Percentiles rank a stretch among this genome's conserved stretches.
Evolutionary conservation across 2,113 vertebrate genomes (phyloP).

Genomic region (Engraulis encrasicolus): DNA sequence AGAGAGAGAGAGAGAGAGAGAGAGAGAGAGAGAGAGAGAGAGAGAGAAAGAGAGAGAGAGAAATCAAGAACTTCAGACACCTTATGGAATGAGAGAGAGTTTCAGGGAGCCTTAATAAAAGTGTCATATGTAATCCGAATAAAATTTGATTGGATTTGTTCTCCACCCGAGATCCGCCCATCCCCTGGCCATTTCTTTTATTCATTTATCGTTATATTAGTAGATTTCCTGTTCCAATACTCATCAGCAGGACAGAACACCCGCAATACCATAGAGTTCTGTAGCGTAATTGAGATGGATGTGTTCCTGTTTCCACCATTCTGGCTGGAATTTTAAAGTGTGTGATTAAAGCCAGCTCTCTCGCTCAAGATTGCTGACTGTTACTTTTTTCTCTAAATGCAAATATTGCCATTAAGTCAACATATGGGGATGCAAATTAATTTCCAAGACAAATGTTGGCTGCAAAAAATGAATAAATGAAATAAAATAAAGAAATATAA

Average conservation of each 20-base stretch:
- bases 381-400: not conserved
- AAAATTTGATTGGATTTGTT: not conserved
- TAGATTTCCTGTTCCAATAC: not conserved
- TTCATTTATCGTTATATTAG: too few relatives aligned
- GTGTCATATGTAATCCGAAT: too few relatives aligned
- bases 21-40: not conserved
- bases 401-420: constrained; percentile 37
- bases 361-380: not conserved
- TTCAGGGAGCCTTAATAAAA: too few relatives aligned
- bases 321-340: not conserved
- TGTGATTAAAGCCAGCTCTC: not conserved
- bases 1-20: not conserved
- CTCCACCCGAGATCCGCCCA: not conserved
- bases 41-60: not conserved
- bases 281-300: not conserved
- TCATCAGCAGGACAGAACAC: not conserved
- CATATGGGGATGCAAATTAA: constrained; percentile 10
- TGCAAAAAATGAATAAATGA: too few relatives aligned
- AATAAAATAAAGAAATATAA: too few relatives aligned
- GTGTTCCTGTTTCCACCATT: not conserved
- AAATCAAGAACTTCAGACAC: not conserved
- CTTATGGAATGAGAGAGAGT: too few relatives aligned
- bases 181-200: not conserved
- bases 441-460: not conserved
- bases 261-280: not conserved